Base-by-base conservation (phyloP, 2,113 vertebrate genomes). In the Nestor notabilis region DNA sequence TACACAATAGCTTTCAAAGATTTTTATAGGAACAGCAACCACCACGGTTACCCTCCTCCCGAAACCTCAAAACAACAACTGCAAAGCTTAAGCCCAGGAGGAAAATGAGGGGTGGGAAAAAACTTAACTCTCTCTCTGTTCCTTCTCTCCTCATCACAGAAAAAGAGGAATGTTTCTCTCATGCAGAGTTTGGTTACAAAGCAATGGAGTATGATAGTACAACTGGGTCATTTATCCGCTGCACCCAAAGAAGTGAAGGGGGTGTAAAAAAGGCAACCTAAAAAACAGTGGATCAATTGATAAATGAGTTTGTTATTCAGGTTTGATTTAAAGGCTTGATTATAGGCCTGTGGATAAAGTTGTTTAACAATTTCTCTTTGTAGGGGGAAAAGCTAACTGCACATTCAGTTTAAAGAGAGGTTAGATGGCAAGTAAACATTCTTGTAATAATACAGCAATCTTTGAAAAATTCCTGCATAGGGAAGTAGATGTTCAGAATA, bases 371-470 rank as follows among this genome's bases (percentile, higher is more conserved):
- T 93, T 93, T 95, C 80, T 81, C 92, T 97, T 95, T 96, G 92
- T 91, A 46, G 80, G n/a, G 46, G 3, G n/a, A 89, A 94, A 96
- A 93, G 28, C 56, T 87, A 80, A 31, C 88, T 27, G 63, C 78
- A 87, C 39, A 27, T 97, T 97, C 84, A 58, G 77, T 94, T 97
- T 86, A 91, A 97, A 97, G 90, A 79, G 87, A 96, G 94, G 94
- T 94, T 96, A 96, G 91, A 94, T 96, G 95, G 95, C 91, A 97
- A 98, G 96, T 96, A 98, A 98, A 98, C 89, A 95, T 89, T 88
- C 90, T 96, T 91, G 60, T 77, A 97, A 92, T 97, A 96, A 94
- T 96, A 95, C 64, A 93, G 93, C 44, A 77, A 88, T 87, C 91
- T 92, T 83, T 95, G 90, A 74, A 96, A 93, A 96, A 95, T 89